Conservation (phyloP, 2,888 invertebrate genomes). For the Labia minor region DNA sequence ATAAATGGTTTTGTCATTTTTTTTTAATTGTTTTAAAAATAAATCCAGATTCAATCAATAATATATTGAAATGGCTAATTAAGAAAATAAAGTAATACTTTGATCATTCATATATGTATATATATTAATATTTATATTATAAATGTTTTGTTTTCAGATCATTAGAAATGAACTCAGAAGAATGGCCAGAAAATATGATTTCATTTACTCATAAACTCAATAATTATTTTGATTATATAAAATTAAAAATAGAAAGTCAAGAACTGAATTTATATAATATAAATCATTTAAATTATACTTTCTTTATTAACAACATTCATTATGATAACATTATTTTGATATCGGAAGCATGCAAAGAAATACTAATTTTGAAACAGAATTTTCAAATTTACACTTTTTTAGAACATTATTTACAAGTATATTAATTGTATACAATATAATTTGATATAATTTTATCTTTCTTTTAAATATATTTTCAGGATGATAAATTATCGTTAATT, state of each 20-base stretch:
- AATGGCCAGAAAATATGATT: background rate
- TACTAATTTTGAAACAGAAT: background rate
- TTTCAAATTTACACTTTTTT: background rate
- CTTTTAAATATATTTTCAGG: background rate
- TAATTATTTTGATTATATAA: background rate
- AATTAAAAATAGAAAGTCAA: background rate
- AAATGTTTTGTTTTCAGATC: background rate
- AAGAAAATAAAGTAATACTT: background rate
- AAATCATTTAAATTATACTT: background rate
- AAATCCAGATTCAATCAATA: background rate
- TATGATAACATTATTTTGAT: background rate
- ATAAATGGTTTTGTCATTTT: background rate
- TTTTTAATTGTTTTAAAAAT: background rate
- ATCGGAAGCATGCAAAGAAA: background rate
- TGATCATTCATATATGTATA: background rate
- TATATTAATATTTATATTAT: background rate
- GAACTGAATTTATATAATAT: background rate
- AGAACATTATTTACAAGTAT: background rate
- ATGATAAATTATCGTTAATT: background rate
- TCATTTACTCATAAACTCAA: background rate
- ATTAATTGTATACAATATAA: background rate
- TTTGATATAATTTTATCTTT: background rate
- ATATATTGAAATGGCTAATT: background rate
- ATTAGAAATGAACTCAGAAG: background rate
- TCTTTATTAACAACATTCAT: background rate